phyloP scores from a whole-genome alignment of 2,113 vertebrate genomes.

The Calidris pygmaea region DNA sequence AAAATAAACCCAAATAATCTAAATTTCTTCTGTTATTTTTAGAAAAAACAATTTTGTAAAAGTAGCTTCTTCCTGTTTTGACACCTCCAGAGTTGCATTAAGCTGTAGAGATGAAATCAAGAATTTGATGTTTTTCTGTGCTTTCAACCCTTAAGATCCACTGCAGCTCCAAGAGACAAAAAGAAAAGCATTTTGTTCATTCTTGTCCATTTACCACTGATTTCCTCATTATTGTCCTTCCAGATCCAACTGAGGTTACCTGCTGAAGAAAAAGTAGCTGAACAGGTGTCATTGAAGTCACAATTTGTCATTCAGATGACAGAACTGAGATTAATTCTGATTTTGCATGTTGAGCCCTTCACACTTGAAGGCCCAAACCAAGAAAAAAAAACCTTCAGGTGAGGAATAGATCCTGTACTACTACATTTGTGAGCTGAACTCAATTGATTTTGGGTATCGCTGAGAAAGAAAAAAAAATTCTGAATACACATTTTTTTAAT shows the following conservation, averaged over 20 bases:
- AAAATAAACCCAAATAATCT: neutral
- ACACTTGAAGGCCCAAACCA: neutral
- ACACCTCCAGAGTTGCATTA: neutral
- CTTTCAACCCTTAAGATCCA: neutral
- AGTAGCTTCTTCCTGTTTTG: neutral
- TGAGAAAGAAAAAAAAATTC: neutral
- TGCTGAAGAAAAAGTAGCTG: neutral
- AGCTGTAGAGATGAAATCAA: neutral
- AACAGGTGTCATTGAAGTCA: neutral
- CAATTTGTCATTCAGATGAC: neutral
- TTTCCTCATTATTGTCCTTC: neutral
- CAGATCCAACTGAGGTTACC: neutral
- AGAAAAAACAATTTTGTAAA: neutral
- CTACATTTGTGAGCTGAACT: neutral
- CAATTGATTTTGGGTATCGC: neutral
- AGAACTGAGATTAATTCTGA: neutral
- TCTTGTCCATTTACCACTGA: neutral
- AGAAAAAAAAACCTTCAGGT: neutral
- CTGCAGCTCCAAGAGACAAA: neutral
- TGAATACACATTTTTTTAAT: neutral
- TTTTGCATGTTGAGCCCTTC: neutral
- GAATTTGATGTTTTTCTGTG: neutral
- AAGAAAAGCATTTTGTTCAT: neutral
- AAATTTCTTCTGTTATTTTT: neutral
- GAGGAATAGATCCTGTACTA: neutral